Evolutionary conservation across 2,113 vertebrate genomes (phyloP).

Genomic region (Crotalus horridus): DNA sequence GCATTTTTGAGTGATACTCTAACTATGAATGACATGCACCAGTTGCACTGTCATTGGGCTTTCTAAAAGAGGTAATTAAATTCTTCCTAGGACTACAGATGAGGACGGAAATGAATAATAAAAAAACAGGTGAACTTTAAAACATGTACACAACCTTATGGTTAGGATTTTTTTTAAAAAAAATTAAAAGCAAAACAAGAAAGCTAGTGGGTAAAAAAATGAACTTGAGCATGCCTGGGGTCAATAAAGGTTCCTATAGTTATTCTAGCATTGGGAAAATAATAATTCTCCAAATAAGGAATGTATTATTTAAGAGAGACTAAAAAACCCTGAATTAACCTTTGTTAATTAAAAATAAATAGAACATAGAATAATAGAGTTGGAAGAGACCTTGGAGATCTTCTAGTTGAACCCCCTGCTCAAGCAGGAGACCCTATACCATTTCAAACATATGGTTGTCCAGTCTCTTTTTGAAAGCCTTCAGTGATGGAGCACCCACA

Average conservation of each 20-base stretch:
- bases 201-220: conserved; percentile 35
- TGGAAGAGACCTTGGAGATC: background rate
- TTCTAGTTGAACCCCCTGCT: background rate
- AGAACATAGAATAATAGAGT: too few species aligned
- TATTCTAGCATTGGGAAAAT: background rate
- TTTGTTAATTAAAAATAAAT: background rate
- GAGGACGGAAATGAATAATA: background rate
- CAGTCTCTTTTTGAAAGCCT: background rate
- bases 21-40: conserved; percentile 65
- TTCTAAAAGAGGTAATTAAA: conserved; percentile 63
- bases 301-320: too few species aligned
- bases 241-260: background rate
- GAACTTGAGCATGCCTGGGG: background rate
- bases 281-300: background rate
- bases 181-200: conserved; percentile 38
- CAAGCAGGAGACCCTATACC: background rate
- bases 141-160: conserved; percentile 10
- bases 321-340: too few species aligned
- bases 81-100: conserved; percentile 55
- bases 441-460: background rate
- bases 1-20: conserved; percentile 65
- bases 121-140: conserved; percentile 22
- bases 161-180: conserved; percentile 34
- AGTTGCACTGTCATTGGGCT: conserved; percentile 54
- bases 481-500: background rate